Conservation (phyloP, 1,140 invertebrate genomes). For the Trachelipus rathkii region DNA sequence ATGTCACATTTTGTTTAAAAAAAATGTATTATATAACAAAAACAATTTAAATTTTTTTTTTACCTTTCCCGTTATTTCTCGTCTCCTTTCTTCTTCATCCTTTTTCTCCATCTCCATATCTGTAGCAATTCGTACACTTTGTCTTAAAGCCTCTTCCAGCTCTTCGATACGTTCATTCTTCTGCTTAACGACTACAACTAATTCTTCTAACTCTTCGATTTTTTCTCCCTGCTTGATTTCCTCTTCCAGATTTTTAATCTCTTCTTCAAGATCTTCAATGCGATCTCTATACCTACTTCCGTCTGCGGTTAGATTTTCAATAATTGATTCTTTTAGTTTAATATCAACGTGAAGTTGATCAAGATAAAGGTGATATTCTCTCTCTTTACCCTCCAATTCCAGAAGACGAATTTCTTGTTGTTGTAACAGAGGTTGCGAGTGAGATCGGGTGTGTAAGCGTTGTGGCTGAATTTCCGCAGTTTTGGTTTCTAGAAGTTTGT, state of each 20-base stretch:
- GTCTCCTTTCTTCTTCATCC: constrained; percentile 36
- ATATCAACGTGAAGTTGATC: constrained; percentile 43
- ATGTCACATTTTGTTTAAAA: too few relatives aligned
- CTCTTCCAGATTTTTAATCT: constrained; percentile 41
- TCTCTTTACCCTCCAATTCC: constrained; percentile 41
- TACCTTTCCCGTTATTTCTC: constrained; percentile 47
- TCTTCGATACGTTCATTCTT: constrained; percentile 65
- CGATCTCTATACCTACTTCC: constrained; percentile 37
- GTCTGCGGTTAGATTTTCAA: constrained; percentile 36
- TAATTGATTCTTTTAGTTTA: constrained; percentile 42
- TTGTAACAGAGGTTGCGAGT: constrained; percentile 10
- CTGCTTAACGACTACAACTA: constrained; percentile 54
- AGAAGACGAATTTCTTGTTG: constrained; percentile 40
- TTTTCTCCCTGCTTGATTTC: constrained; percentile 45
- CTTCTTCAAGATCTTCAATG: constrained; percentile 38
- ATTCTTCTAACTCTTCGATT: constrained; percentile 55
- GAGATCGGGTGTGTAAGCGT: not conserved
- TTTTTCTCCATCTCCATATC: constrained; percentile 54
- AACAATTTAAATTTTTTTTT: too few relatives aligned
- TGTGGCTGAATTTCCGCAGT: not conserved
- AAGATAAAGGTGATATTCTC: constrained; percentile 40
- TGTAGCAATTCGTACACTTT: constrained; percentile 57
- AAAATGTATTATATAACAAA: too few relatives aligned
- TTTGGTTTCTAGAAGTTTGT: not conserved
- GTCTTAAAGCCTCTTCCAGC: constrained; percentile 68